Evolutionary conservation across 2,797 vertebrate species (phyloP).

Genomic region (Pipistrellus pipistrellus): DNA sequence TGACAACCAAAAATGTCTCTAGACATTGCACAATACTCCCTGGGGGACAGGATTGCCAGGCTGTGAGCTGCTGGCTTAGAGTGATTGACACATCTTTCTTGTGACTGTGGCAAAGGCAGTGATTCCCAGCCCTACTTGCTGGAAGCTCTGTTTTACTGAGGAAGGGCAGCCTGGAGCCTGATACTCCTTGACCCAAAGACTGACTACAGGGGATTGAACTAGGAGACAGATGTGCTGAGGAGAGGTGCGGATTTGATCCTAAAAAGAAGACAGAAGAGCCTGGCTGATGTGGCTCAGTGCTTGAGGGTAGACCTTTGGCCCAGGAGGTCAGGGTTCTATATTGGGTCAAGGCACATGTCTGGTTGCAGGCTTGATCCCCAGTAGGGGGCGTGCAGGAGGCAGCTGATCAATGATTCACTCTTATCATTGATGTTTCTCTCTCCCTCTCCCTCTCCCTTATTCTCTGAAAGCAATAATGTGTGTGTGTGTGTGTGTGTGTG

Average conservation of each 20-base stretch:
- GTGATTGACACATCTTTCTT: neutral
- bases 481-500: neutral
- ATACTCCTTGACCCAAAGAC: neutral
- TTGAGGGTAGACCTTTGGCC: no score
- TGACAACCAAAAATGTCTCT: neutral
- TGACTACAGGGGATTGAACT: constrained; percentile 14
- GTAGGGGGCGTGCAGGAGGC: no score
- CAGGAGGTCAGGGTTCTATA: no score
- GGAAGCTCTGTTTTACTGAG: constrained; percentile 39
- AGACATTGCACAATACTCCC: neutral
- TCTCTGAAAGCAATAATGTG: no score
- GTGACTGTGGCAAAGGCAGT: neutral
- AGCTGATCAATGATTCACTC: no score
- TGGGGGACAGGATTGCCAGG: neutral
- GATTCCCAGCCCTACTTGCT: neutral
- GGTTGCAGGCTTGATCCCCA: no score
- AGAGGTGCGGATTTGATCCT: neutral
- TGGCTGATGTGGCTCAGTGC: no score
- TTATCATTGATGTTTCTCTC: no score
- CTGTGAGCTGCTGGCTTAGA: neutral
- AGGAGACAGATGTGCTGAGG: constrained; percentile 39
- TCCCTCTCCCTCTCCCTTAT: no score
- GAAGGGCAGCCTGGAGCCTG: neutral
- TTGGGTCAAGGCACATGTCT: no score
- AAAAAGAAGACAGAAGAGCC: neutral